Percentiles rank a stretch among this genome's conserved stretches.
phyloP scores from a whole-genome alignment of 2,888 invertebrate genomes.

The Sipha maydis region DNA sequence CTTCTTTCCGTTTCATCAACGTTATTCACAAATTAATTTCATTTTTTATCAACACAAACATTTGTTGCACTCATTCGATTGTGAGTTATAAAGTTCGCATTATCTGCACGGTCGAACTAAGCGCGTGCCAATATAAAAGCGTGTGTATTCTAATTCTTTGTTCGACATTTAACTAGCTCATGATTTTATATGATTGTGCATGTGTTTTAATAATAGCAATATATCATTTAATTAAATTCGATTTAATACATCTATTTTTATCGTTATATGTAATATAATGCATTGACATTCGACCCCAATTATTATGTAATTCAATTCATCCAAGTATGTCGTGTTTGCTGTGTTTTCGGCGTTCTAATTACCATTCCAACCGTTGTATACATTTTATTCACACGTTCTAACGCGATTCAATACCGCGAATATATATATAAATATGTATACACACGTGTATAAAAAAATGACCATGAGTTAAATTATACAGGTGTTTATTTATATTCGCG shows the following conservation, averaged over 20 bases:
- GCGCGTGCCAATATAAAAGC: too few species aligned
- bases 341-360: not conserved
- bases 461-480: not conserved
- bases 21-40: too few species aligned
- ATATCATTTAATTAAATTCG: too few species aligned
- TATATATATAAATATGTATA: not conserved
- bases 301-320: not conserved
- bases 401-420: not conserved
- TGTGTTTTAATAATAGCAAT: too few species aligned
- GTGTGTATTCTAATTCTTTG: too few species aligned
- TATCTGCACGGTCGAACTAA: too few species aligned
- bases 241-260: not conserved
- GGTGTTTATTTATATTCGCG: not conserved
- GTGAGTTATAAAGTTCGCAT: too few species aligned
- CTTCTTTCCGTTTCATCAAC: too few species aligned
- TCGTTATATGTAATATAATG: not conserved
- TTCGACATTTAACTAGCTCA: too few species aligned
- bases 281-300: constrained; percentile 12
- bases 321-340: not conserved
- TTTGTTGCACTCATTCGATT: too few species aligned
- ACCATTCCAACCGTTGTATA: not conserved
- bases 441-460: not conserved
- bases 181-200: too few species aligned
- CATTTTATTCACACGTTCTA: not conserved
- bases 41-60: too few species aligned